A percentile compares a stretch with the other conserved stretches of the same genome.
Conservation (phyloP, 2,113 vertebrate species). For the Cryptoleucopteryx plumbea region DNA sequence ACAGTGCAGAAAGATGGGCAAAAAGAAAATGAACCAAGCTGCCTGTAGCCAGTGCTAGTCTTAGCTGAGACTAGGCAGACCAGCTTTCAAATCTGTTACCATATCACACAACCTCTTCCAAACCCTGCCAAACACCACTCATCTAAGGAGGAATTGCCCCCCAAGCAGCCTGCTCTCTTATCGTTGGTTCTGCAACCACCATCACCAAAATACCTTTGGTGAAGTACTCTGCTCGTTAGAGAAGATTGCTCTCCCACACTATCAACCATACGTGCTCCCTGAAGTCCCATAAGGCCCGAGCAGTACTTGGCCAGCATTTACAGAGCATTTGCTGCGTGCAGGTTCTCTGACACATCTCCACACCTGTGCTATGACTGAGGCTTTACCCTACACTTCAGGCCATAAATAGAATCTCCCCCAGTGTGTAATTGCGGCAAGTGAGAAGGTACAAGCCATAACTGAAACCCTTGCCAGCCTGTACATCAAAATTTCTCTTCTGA, state of each 20-base stretch:
- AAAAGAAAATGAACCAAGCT: background rate
- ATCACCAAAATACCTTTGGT: rapidly evolving
- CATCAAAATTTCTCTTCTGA: background rate
- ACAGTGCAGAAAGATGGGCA: background rate
- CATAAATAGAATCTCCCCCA: background rate
- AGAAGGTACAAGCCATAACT: background rate
- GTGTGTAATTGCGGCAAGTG: rapidly evolving
- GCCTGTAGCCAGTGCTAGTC: background rate
- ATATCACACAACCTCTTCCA: too few species aligned
- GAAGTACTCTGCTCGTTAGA: background rate
- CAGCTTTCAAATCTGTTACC: background rate
- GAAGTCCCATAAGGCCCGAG: background rate
- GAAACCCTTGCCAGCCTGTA: background rate
- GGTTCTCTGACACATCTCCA: background rate
- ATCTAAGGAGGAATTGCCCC: rapidly evolving
- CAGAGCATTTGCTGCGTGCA: rapidly evolving
- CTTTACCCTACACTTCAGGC: background rate
- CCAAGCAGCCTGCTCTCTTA: background rate
- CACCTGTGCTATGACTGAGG: too few species aligned
- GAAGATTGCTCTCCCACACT: background rate
- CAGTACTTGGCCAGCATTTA: background rate
- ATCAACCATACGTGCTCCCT: background rate
- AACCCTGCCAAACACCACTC: background rate
- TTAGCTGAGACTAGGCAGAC: rapidly evolving
- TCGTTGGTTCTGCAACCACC: background rate